Percentiles rank a stretch among this genome's conserved stretches.
phyloP scores from a whole-genome alignment of 2,113 vertebrate genomes.

The Puma concolor region DNA sequence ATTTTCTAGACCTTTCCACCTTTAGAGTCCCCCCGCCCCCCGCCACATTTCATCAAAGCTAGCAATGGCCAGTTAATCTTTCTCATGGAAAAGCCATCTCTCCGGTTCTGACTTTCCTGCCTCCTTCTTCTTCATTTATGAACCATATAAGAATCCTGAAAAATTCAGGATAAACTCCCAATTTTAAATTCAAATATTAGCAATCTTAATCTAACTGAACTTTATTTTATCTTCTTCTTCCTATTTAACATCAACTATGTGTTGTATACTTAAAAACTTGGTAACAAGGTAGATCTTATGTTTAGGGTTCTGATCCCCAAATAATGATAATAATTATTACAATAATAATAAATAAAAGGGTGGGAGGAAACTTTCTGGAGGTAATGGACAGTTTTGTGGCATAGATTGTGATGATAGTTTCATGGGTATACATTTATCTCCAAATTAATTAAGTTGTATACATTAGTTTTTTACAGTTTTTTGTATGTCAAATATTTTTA shows the following conservation, averaged over 20 bases:
- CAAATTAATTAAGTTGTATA: background rate
- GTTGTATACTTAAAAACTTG: background rate
- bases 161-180: background rate
- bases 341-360: background rate
- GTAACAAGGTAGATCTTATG: background rate
- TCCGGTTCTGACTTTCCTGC: background rate
- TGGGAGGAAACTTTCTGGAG: background rate
- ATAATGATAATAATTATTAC: background rate
- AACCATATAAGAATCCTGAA: background rate
- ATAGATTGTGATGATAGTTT: background rate
- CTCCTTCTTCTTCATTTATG: background rate
- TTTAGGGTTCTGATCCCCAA: background rate
- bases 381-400: background rate
- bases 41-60: background rate
- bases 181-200: background rate
- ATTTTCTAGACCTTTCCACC: background rate
- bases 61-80: background rate
- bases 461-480: background rate
- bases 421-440: background rate
- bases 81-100: background rate
- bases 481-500: background rate
- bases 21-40: accelerated
- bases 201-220: background rate
- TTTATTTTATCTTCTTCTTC: background rate
- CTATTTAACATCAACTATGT: background rate